These are phyloP conservation scores for Eulemur mongoz DNA, from an alignment of 2,797 vertebrate genomes.

Conservation along the genomic window DNA sequence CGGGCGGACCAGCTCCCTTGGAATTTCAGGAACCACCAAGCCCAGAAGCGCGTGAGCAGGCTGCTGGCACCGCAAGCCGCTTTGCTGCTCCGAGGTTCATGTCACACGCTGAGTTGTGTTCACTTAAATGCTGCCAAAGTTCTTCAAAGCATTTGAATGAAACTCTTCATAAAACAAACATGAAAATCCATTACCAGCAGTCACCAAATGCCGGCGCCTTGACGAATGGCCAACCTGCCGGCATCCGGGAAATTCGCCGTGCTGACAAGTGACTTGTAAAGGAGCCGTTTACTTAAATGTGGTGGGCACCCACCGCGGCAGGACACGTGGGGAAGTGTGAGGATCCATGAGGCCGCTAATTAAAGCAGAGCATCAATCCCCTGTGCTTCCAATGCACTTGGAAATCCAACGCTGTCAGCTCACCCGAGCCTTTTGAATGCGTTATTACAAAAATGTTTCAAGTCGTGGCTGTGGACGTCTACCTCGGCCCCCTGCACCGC, in stretches of 20 bases:
- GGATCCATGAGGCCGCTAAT: conserved; percentile 37
- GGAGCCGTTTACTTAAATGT: conserved; percentile 9
- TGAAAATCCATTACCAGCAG: conserved; percentile 67
- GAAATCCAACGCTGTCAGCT: conserved; percentile 49
- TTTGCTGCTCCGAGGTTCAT: conserved; percentile 45
- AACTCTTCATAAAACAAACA: conserved; percentile 81
- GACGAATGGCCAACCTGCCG: conserved; percentile 34
- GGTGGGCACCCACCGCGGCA: fast-evolving
- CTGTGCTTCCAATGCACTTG: conserved; percentile 56
- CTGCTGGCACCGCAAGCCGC: neutral
- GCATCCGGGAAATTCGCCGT: neutral
- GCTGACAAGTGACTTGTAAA: neutral
- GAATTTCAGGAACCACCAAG: neutral
- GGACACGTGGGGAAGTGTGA: neutral
- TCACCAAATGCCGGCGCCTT: conserved; percentile 43
- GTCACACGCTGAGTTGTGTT: neutral
- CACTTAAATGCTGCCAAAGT: conserved; percentile 59
- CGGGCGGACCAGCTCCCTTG: neutral
- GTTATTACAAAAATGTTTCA: conserved; percentile 71
- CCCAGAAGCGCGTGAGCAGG: neutral
- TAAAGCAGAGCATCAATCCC: conserved; percentile 48
- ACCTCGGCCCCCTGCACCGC: neutral
- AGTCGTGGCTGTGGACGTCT: conserved; percentile 24
- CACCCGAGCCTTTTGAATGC: conserved; percentile 59
- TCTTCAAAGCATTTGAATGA: conserved; percentile 74